Evolutionary conservation across 2,797 vertebrate species (phyloP), one percentile per base, ranked within the genome.

Genomic region (Trachurus trachurus): DNA sequence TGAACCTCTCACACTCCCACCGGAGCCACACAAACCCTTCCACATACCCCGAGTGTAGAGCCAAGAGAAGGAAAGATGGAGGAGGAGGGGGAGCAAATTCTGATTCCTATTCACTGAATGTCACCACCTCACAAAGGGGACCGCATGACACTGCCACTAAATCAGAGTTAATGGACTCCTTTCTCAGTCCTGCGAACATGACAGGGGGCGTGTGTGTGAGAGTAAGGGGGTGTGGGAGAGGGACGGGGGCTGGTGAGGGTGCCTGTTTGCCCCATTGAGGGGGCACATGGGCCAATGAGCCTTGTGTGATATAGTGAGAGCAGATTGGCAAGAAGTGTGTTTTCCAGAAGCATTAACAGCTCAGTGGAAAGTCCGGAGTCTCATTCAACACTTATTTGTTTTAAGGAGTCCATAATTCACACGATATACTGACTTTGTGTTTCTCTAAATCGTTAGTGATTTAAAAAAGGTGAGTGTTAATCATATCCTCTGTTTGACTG

Each of bases 91-190:
- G 73, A 71, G 74, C 74, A 45, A 75, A 87, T 91, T 91, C 91
- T 87, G 92, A 94, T 90, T 92, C 88, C 94, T 63, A 94, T 96
- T 96, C 93, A 95, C 45, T 13, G 84, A 87, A 87, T 95, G 94
- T 95, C 95, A 95, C 85, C 81, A 66, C 73, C 83, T 87, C 89
- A 95, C 95, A 95, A 95, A 95, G 81, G 92, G 71, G 65, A 88
- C 91, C 50, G 83, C 92, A 91, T 94, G 93, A 94, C 93, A 94
- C 89, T 84, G 93, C 87, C 91, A 87, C 93, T 95, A 95, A 95
- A 95, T 94, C 93, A 94, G 87, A 94, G 93, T 94, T 95, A 95
- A 95, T 95, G 93, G 95, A 95, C 93, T 94, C 85, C 81, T 95
- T 95, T 94, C 92, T 92, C 92, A 93, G 90, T 88, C 81, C 88